Evolutionary conservation across 2,888 invertebrate species (phyloP).

Genomic region (Criorhina ranunculi): DNA sequence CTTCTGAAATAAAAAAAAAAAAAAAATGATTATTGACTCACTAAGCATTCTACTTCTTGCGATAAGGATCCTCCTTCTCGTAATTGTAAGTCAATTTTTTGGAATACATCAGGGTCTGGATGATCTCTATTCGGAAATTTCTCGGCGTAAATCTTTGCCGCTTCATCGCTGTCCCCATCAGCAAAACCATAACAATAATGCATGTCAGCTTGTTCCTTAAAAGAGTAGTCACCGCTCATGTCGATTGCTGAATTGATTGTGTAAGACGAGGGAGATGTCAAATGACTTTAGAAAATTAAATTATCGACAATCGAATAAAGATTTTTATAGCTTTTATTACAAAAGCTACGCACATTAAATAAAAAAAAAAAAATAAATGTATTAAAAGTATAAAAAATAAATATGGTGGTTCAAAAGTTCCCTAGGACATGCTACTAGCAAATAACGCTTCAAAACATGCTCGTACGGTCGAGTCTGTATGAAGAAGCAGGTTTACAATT

Average conservation of each 20-base stretch:
- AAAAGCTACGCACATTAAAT: not conserved
- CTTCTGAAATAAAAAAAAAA: not conserved
- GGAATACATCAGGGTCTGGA: constrained; percentile 13
- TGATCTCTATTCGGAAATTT: constrained; percentile 18
- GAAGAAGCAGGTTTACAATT: no score
- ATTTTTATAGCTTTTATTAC: not conserved
- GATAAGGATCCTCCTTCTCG: constrained; percentile 10
- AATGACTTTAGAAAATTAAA: not conserved
- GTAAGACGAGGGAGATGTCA: not conserved
- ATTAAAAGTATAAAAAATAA: no score
- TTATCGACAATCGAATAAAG: not conserved
- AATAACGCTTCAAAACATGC: no score
- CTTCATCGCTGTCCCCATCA: constrained; percentile 24
- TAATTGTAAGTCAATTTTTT: constrained; percentile 27
- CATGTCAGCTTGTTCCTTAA: constrained; percentile 27
- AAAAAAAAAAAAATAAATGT: not conserved
- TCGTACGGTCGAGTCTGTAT: no score
- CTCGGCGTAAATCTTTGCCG: constrained; percentile 24
- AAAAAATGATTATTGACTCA: not conserved
- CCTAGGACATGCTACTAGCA: no score
- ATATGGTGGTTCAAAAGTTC: no score
- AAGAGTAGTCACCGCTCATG: constrained; percentile 23
- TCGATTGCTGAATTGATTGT: constrained; percentile 2
- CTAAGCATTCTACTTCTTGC: not conserved
- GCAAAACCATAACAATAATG: constrained; percentile 41